Percentiles rank a stretch among this genome's conserved stretches.
phyloP scores from a whole-genome alignment of 2,113 vertebrate species.

The Lophotis ruficrista region DNA sequence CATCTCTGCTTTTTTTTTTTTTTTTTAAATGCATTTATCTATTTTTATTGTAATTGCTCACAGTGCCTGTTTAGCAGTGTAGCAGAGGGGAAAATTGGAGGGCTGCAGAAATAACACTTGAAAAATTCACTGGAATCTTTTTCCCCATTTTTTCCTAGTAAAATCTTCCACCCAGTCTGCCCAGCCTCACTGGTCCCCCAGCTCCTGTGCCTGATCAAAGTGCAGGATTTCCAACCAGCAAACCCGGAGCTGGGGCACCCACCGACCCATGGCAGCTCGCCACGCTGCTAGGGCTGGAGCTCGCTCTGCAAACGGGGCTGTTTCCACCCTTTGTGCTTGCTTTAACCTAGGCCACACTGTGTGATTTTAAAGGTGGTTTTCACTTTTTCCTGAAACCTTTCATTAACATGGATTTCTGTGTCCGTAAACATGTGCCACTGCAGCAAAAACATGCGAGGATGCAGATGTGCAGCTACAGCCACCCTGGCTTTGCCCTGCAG shows the following conservation, averaged over 20 bases:
- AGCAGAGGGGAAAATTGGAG: background rate
- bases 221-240: background rate
- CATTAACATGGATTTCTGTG: accelerated
- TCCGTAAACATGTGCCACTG: accelerated
- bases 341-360: background rate
- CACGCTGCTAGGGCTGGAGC: accelerated
- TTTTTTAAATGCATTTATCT: background rate
- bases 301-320: accelerated
- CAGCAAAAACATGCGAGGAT: accelerated
- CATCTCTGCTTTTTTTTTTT: background rate
- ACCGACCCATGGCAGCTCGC: accelerated
- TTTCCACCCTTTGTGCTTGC: background rate
- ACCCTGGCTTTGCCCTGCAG: accelerated
- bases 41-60: background rate
- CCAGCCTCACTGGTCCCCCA: background rate
- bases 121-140: background rate
- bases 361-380: background rate
- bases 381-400: accelerated
- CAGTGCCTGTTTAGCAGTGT: background rate
- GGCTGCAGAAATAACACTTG: background rate
- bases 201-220: background rate
- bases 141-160: background rate
- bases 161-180: background rate
- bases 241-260: accelerated
- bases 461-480: background rate